A percentile compares a stretch with the other conserved stretches of the same genome.
Evolutionary conservation across 1,140 invertebrate genomes (phyloP).

Genomic region (Diorhabda elongata): DNA sequence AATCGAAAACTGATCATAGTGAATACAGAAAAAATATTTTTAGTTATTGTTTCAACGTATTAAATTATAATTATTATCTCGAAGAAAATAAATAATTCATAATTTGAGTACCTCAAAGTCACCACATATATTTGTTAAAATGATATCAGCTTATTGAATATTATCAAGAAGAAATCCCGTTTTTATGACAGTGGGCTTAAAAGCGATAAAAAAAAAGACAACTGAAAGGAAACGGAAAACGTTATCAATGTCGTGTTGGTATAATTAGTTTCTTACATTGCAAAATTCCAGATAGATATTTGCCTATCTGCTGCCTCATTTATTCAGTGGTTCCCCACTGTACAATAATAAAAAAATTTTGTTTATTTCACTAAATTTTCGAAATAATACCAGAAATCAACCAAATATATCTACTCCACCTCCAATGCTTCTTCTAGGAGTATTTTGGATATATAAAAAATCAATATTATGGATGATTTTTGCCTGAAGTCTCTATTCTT

Average conservation of each 20-base stretch:
- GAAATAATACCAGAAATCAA: no score
- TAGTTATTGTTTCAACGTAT: no score
- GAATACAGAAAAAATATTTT: no score
- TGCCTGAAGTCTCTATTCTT: no score
- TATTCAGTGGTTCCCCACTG: not conserved
- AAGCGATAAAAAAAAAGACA: slow-evolving; percentile 15
- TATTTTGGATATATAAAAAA: no score
- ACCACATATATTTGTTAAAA: not conserved
- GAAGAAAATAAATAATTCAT: no score
- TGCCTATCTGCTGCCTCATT: not conserved
- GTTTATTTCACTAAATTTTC: no score
- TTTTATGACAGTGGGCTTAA: not conserved
- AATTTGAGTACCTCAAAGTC: not conserved
- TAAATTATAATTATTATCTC: no score
- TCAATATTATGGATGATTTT: no score
- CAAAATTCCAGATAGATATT: slow-evolving; percentile 11
- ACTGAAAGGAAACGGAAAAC: slow-evolving; percentile 19
- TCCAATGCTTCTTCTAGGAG: no score
- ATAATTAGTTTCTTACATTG: slow-evolving; percentile 12
- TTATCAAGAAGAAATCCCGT: slow-evolving; percentile 15
- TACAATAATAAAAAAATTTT: not conserved
- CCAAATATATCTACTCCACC: no score
- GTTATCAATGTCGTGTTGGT: slow-evolving; percentile 12
- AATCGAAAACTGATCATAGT: no score
- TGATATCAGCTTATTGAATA: not conserved